Evolutionary conservation across 2,797 vertebrate species (phyloP).

Genomic region (Gadopsis bispinosus): DNA sequence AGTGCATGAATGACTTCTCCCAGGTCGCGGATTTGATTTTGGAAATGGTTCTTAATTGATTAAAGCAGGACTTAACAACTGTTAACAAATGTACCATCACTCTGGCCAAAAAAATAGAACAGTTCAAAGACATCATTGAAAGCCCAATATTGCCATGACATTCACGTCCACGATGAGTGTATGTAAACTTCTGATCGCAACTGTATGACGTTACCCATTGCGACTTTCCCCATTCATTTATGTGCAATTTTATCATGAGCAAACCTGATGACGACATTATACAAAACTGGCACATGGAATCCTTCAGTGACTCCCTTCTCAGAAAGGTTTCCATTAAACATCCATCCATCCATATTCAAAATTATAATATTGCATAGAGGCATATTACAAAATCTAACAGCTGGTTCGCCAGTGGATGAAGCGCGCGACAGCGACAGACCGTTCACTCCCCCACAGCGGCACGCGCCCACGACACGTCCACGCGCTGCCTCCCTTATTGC

Average conservation of each 20-base stretch:
- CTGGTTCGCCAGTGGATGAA: too few species aligned
- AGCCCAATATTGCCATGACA: too few species aligned
- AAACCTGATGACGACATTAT: background rate
- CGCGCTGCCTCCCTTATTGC: rapidly evolving
- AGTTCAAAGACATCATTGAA: too few species aligned
- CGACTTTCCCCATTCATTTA: background rate
- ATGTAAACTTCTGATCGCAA: too few species aligned
- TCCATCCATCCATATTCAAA: background rate
- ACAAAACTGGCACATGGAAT: background rate
- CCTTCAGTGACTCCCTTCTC: background rate
- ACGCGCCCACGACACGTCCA: background rate
- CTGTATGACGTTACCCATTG: background rate
- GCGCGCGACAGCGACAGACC: background rate
- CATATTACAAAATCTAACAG: background rate
- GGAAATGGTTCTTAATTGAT: too few species aligned
- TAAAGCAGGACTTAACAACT: too few species aligned
- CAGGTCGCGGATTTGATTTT: too few species aligned
- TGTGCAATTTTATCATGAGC: background rate
- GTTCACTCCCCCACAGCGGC: background rate
- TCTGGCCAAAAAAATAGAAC: too few species aligned
- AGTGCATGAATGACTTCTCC: too few species aligned
- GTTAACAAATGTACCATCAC: too few species aligned
- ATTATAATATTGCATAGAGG: too few species aligned
- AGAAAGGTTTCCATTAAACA: background rate
- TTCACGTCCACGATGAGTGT: too few species aligned